Conservation (phyloP, 2,113 vertebrate genomes). For the Triplophysa tibetana region DNA sequence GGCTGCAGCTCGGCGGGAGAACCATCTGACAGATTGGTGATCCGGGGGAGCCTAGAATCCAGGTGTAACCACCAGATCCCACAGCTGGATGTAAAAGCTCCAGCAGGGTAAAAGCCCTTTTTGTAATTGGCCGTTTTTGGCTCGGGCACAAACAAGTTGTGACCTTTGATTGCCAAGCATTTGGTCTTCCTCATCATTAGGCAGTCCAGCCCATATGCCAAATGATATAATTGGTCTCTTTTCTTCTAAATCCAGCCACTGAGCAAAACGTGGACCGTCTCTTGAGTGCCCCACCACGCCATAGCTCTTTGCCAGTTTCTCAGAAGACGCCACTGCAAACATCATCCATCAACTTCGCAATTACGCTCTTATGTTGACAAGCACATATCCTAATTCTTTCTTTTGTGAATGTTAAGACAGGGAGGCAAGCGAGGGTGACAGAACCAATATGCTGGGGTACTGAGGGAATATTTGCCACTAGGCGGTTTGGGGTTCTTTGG, state of each 20-base stretch:
- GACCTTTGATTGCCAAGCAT: slow-evolving; percentile 67
- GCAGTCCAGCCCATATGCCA: slow-evolving; percentile 70
- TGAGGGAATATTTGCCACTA: slow-evolving; percentile 68
- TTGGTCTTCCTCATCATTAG: slow-evolving; percentile 71
- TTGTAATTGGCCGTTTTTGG: slow-evolving; percentile 70
- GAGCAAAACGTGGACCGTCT: slow-evolving; percentile 61
- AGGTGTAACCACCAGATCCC: slow-evolving; percentile 50
- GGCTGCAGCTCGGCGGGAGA: slow-evolving; percentile 33
- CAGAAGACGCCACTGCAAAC: slow-evolving; percentile 23
- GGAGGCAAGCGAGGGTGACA: slow-evolving; percentile 60
- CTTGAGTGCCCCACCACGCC: slow-evolving; percentile 56
- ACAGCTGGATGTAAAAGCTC: slow-evolving; percentile 61
- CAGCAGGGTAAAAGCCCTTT: slow-evolving; percentile 56
- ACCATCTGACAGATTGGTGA: slow-evolving; percentile 60
- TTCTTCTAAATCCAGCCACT: slow-evolving; percentile 57
- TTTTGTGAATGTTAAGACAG: slow-evolving; percentile 46
- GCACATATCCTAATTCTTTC: slow-evolving; percentile 29
- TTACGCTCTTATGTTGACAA: slow-evolving; percentile 36
- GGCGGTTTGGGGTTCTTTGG: slow-evolving; percentile 61
- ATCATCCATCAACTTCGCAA: slow-evolving; percentile 13
- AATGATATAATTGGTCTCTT: slow-evolving; percentile 69
- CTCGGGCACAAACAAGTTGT: slow-evolving; percentile 58
- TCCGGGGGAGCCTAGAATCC: slow-evolving; percentile 64
- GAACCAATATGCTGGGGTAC: slow-evolving; percentile 67
- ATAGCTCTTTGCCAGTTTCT: slow-evolving; percentile 9